phyloP scores from a whole-genome alignment of 2,797 vertebrate genomes.

The Cirrhinus mrigala region DNA sequence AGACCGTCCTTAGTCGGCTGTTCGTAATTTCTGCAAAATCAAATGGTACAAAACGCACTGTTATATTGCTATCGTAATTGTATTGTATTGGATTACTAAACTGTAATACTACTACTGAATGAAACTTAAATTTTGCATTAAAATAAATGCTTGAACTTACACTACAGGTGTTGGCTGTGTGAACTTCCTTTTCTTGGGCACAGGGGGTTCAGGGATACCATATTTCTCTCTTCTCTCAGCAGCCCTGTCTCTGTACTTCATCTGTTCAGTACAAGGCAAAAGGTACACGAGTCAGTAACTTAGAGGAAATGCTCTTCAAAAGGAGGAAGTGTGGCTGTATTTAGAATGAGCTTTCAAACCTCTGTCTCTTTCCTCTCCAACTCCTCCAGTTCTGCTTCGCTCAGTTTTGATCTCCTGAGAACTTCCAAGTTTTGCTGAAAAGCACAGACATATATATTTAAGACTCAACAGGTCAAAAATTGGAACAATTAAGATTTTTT shows the following conservation, averaged over 20 bases:
- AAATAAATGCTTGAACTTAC: slow-evolving; percentile 74
- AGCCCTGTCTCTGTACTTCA: slow-evolving; percentile 97
- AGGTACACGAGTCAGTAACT: not conserved
- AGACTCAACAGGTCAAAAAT: not conserved
- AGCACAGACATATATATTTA: not conserved
- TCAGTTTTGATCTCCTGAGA: slow-evolving; percentile 88
- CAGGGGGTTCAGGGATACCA: slow-evolving; percentile 95
- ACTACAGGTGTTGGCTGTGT: slow-evolving; percentile 86
- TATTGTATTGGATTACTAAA: not conserved
- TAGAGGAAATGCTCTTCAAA: not conserved
- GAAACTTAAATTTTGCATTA: not conserved
- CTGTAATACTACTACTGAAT: not conserved
- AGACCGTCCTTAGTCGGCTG: slow-evolving; percentile 98
- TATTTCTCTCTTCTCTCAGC: slow-evolving; percentile 98
- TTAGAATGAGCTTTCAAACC: slow-evolving; percentile 72
- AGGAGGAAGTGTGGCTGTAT: not conserved
- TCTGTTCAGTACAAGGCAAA: slow-evolving; percentile 70
- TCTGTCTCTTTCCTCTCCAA: slow-evolving; percentile 94
- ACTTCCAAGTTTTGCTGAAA: slow-evolving; percentile 97
- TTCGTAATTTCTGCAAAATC: slow-evolving; percentile 88
- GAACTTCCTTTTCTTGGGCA: slow-evolving; percentile 96
- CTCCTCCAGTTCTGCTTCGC: slow-evolving; percentile 92
- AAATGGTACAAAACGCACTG: not conserved
- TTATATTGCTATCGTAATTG: not conserved
- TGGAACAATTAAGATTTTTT: not conserved